Base-by-base conservation (phyloP, 1,140 invertebrate species). In the Anagrus nilaparvatae region DNA sequence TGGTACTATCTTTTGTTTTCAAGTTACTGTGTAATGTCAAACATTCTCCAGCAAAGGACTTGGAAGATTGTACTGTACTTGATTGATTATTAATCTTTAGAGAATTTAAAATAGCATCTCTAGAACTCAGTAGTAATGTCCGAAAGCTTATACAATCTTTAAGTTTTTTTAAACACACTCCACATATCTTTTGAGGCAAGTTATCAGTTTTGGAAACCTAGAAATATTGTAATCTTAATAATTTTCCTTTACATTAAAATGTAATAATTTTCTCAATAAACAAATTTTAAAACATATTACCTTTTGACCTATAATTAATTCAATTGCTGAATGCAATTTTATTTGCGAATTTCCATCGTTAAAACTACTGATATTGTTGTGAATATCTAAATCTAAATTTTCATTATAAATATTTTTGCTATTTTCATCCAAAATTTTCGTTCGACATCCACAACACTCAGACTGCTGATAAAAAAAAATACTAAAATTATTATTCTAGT, bases 111-210 rank as follows among this genome's bases (percentile, higher is more conserved):
- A 48, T 40, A 19, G n/a, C n/a, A n/a, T 44, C 37, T 13, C 24
- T 23, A 5, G 47, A 50, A 27, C 36, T 50, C 29, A 50, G 16
- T 39, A 52, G 32, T 20, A 50, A 48, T 9, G 33, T 29, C 39
- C 43, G 35, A 28, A 55, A 55, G 12, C 44, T 42, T 12, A 52
- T 10, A 46, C 35, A 55, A 5, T 33, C 12, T 44, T 33, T 44
- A 23, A 55, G 44, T 30, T 52, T 52, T 12, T 49, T 44, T 8
- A 43, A 44, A 35, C 50, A 55, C 29, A 23, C 17, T 34, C 47
- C 44, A 37, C 53, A 54, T 1, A 55, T 44, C 10, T 16, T 40
- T 10, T 40, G 30, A 13, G 48, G 31, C 6, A 49, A 13, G 16
- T 40, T 43, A 14, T 48, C 44, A 14, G 27, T 20, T 42, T 48